A percentile compares a stretch with the other conserved stretches of the same genome.
Conservation (phyloP, 2,113 vertebrate species). For the Perca flavescens region DNA sequence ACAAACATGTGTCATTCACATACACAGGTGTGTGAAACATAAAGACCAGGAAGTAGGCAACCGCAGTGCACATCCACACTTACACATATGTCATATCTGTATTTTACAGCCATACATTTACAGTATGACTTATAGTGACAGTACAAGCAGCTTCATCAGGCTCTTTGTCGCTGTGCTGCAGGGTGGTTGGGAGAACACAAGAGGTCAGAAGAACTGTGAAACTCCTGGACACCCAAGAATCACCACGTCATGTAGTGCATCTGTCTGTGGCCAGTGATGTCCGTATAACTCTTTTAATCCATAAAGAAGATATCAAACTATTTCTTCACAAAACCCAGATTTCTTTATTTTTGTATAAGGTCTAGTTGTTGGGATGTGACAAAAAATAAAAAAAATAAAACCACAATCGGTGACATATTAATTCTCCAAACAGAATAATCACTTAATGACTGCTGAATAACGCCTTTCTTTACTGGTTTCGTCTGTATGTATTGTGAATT, state of each 20-base stretch:
- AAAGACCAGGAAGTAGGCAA: neutral
- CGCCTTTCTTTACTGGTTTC: constrained; percentile 13
- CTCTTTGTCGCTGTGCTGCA: constrained; percentile 23
- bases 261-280: constrained; percentile 6
- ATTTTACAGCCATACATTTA: constrained; percentile 8
- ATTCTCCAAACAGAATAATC: neutral
- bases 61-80: neutral
- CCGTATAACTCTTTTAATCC: neutral
- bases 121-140: neutral
- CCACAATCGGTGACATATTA: neutral
- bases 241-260: constrained; percentile 8
- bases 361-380: neutral
- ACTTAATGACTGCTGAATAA: constrained; percentile 6
- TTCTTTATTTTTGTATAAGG: neutral
- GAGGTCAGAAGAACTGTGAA: constrained; percentile 37
- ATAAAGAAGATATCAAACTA: neutral
- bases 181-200: constrained; percentile 27
- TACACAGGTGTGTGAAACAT: constrained; percentile 5
- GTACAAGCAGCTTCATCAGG: constrained; percentile 14
- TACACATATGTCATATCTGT: neutral
- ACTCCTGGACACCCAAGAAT: constrained; percentile 14
- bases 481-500: constrained; percentile 19
- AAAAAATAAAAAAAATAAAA: neutral
- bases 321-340: neutral
- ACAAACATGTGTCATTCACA: constrained; percentile 49